A percentile compares a stretch with the other conserved stretches of the same genome.
Conservation (phyloP, 2,888 invertebrate species). For the Agriopis marginaria region DNA sequence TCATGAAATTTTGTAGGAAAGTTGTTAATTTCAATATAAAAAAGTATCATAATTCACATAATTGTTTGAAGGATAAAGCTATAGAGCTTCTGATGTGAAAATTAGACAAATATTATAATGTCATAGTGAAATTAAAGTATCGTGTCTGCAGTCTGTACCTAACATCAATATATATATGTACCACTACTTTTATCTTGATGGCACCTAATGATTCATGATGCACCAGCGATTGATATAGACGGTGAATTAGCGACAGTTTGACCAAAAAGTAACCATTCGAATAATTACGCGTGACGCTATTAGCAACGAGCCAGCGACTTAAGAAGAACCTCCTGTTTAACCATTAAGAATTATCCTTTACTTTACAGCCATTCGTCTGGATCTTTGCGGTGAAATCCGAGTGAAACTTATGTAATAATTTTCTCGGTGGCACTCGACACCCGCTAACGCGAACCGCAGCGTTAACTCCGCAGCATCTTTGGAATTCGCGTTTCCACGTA, state of each 20-base stretch:
- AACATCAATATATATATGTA: no score
- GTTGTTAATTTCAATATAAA: no score
- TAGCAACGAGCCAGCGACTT: not conserved
- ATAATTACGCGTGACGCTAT: not conserved
- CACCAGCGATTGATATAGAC: no score
- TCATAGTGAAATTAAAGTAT: no score
- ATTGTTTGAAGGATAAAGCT: no score
- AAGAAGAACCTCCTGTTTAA: not conserved
- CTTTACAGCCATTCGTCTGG: conserved; percentile 13
- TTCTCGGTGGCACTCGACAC: conserved; percentile 49
- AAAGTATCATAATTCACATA: no score
- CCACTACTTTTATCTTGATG: no score
- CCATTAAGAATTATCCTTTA: not conserved
- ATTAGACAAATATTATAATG: no score
- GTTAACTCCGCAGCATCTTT: conserved; percentile 51
- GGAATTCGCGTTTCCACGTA: conserved; percentile 59
- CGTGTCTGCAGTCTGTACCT: no score
- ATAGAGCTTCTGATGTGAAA: no score
- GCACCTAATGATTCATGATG: no score
- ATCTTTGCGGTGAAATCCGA: conserved; percentile 48
- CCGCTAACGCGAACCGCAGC: conserved; percentile 50
- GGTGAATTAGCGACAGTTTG: not conserved
- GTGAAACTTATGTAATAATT: conserved; percentile 53
- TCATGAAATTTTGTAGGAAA: no score
- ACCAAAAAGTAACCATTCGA: not conserved